These are phyloP conservation scores for Empidonax alnorum DNA, from an alignment of 2,113 vertebrate genomes.

Conservation along the genomic window DNA sequence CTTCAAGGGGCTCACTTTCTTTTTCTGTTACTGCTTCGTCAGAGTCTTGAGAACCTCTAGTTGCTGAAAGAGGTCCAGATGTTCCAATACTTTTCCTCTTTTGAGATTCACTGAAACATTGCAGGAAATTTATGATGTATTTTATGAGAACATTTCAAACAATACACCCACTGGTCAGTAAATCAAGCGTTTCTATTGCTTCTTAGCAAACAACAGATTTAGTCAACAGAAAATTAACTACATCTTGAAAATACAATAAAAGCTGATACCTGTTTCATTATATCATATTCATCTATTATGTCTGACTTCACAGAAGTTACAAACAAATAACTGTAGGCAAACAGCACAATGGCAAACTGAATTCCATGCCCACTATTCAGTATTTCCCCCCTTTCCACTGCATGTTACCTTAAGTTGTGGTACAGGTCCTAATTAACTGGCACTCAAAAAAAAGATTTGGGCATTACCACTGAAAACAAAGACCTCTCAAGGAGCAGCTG, in stretches of 20 bases:
- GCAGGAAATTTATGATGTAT: not conserved
- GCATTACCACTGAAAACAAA: not conserved
- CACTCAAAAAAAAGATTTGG: not conserved
- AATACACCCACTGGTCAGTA: not conserved
- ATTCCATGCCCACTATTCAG: not conserved
- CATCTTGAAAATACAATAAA: not conserved
- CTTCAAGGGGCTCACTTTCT: slow-evolving; percentile 76
- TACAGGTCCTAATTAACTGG: not conserved
- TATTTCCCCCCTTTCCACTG: not conserved
- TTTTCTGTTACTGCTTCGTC: slow-evolving; percentile 74
- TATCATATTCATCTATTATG: not conserved
- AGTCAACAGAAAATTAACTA: not conserved
- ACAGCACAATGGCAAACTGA: not conserved
- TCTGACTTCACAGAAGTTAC: not conserved
- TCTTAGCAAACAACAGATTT: not conserved
- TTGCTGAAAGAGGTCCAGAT: slow-evolving; percentile 68
- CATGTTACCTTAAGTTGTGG: not conserved
- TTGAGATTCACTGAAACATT: slow-evolving; percentile 86
- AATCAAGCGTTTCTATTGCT: not conserved
- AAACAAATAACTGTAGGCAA: not conserved
- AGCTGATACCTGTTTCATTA: not conserved
- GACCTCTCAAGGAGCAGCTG: not conserved
- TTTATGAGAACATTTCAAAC: not conserved
- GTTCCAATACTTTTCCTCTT: slow-evolving; percentile 79
- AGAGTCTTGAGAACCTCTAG: slow-evolving; percentile 69